Percentiles rank a stretch among this genome's conserved stretches.
phyloP scores from a whole-genome alignment of 2,888 invertebrate genomes.

The Lithophane ornitopus region DNA sequence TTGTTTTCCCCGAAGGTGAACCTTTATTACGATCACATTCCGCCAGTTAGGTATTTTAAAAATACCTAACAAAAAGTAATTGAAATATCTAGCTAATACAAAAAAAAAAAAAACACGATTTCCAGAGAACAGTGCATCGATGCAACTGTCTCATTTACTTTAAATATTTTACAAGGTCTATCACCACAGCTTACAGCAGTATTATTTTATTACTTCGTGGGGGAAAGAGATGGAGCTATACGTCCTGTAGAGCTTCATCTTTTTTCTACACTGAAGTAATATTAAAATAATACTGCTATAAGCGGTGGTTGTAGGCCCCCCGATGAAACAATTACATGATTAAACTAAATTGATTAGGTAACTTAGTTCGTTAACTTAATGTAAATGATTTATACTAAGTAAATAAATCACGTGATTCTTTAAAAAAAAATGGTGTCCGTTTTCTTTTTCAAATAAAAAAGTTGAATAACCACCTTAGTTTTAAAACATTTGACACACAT shows the following conservation, averaged over 20 bases:
- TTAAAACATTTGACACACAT: conserved; percentile 23
- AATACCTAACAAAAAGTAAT: neutral
- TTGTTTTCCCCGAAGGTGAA: neutral
- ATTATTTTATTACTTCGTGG: too few species aligned
- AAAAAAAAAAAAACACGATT: too few species aligned
- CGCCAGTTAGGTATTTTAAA: neutral
- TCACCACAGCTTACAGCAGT: too few species aligned
- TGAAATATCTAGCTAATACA: neutral
- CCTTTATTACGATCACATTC: neutral
- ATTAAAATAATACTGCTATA: too few species aligned
- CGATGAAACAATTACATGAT: neutral
- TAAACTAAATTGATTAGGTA: neutral
- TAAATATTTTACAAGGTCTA: neutral
- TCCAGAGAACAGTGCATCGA: neutral
- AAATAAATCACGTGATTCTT: neutral
- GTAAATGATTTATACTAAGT: neutral
- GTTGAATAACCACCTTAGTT: neutral
- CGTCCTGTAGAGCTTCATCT: too few species aligned
- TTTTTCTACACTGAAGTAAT: too few species aligned
- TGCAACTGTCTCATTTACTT: neutral
- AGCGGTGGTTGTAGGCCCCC: too few species aligned
- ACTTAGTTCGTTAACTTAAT: neutral
- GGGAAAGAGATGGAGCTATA: too few species aligned
- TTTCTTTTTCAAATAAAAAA: neutral
- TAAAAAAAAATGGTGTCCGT: neutral